Evolutionary conservation across 2,113 vertebrate species (phyloP).

Genomic region (Ctenodactylus gundi): DNA sequence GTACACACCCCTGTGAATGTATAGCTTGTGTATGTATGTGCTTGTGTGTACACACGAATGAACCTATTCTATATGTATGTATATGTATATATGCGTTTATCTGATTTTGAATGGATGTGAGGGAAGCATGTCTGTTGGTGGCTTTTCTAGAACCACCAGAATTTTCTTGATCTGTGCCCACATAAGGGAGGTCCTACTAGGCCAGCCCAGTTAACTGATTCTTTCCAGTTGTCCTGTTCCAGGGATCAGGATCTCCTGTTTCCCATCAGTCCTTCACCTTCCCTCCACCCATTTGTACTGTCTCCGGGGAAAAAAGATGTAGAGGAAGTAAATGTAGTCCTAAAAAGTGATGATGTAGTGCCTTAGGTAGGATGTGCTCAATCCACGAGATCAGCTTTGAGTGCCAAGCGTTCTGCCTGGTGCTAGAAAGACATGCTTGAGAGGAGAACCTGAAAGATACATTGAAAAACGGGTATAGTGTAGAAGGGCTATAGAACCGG

Average conservation of each 20-base stretch:
- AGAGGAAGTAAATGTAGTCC: neutral
- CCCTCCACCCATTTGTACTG: neutral
- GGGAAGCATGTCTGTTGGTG: neutral
- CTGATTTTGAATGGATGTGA: neutral
- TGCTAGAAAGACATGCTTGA: neutral
- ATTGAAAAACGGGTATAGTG: conserved; percentile 49
- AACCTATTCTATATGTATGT: neutral
- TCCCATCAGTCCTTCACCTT: neutral
- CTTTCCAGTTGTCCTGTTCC: conserved; percentile 10
- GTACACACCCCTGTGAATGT: neutral
- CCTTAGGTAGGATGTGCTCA: conserved; percentile 13
- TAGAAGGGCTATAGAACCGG: neutral
- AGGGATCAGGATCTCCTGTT: neutral
- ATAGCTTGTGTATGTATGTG: neutral
- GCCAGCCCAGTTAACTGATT: neutral
- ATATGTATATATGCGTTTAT: neutral
- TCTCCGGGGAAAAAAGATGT: neutral
- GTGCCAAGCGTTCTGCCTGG: neutral
- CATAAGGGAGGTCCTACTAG: neutral
- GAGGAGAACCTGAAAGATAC: conserved; percentile 21
- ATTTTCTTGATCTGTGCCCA: conserved; percentile 14
- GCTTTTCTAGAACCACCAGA: neutral
- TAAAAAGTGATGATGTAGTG: conserved; percentile 14
- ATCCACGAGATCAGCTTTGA: neutral
- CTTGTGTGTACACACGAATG: neutral